phyloP scores from a whole-genome alignment of 2,888 invertebrate genomes.

The Uropetala carovei region DNA sequence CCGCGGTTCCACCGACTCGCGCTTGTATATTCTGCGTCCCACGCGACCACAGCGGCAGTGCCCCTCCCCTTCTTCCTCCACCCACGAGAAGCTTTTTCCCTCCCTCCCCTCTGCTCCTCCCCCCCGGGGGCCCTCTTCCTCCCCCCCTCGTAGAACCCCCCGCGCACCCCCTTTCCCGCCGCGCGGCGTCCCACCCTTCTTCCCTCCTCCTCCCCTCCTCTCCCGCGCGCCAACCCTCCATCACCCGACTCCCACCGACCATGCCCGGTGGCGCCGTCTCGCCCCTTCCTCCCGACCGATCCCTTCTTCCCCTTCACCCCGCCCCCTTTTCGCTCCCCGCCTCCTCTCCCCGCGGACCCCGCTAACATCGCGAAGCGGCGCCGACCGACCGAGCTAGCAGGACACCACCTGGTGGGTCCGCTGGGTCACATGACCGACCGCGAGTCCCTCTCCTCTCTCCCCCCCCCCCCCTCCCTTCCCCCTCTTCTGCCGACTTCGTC shows the following conservation, averaged over 20 bases:
- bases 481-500: conserved; percentile 33
- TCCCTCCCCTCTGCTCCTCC: too few relatives aligned
- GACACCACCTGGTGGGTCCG: conserved; percentile 66
- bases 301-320: conserved; percentile 70
- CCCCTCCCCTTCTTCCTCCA: conserved; percentile 68
- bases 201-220: conserved; percentile 73
- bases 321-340: conserved; percentile 69
- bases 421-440: conserved; percentile 66
- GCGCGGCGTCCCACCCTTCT: conserved; percentile 72
- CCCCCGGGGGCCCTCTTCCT: conserved; percentile 69
- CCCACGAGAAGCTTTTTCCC: conserved; percentile 69
- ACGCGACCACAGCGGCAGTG: conserved; percentile 67
- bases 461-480: conserved; percentile 72
- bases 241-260: conserved; percentile 46
- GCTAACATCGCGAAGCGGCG: conserved; percentile 69
- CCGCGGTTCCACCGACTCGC: conserved; percentile 58
- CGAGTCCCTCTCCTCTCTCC: conserved; percentile 68
- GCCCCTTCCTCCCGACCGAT: conserved; percentile 71
- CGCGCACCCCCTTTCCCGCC: conserved; percentile 74
- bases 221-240: conserved; percentile 67
- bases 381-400: conserved; percentile 68
- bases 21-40: conserved; percentile 61
- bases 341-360: conserved; percentile 70
- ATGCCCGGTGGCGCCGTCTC: conserved; percentile 74
- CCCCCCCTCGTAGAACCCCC: conserved; percentile 67